Conservation (phyloP, 2,797 vertebrate genomes). For the Telmatherina bonti region DNA sequence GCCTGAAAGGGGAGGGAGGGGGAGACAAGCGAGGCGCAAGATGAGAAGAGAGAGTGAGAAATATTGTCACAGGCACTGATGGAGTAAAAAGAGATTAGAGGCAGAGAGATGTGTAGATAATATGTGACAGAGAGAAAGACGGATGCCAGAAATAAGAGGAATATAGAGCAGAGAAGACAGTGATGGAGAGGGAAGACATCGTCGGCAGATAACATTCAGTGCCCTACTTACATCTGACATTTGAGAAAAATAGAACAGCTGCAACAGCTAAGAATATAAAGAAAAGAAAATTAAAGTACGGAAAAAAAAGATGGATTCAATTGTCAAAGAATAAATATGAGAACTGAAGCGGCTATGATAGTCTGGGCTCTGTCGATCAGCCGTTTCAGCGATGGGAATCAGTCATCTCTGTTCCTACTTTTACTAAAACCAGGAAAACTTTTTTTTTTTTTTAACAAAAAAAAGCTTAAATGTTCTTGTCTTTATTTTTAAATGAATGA, state of each 20-base stretch:
- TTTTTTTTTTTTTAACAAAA: background rate
- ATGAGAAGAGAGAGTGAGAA: constrained; percentile 45
- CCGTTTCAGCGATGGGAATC: constrained; percentile 12
- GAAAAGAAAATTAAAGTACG: constrained; percentile 1
- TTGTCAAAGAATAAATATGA: background rate
- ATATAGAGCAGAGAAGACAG: constrained; percentile 42
- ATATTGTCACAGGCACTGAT: constrained; percentile 65
- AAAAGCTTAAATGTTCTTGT: background rate
- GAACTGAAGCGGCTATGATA: constrained; percentile 11
- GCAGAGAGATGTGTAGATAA: constrained; percentile 56
- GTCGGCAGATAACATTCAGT: constrained; percentile 42
- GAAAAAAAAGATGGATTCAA: background rate
- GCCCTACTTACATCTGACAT: constrained; percentile 59
- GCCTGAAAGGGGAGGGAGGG: constrained; percentile 33
- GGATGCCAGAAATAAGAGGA: constrained; percentile 57
- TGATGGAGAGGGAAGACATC: constrained; percentile 54
- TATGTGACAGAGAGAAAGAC: constrained; percentile 57
- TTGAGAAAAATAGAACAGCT: constrained; percentile 34
- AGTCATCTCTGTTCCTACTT: background rate
- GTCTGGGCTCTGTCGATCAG: background rate
- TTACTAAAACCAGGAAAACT: background rate
- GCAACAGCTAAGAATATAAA: constrained; percentile 11
- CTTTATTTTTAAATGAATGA: background rate
- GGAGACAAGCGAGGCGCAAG: constrained; percentile 34
- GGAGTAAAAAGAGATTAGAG: constrained; percentile 65